phyloP scores from a whole-genome alignment of 2,888 invertebrate genomes.

The Biston stratarius region DNA sequence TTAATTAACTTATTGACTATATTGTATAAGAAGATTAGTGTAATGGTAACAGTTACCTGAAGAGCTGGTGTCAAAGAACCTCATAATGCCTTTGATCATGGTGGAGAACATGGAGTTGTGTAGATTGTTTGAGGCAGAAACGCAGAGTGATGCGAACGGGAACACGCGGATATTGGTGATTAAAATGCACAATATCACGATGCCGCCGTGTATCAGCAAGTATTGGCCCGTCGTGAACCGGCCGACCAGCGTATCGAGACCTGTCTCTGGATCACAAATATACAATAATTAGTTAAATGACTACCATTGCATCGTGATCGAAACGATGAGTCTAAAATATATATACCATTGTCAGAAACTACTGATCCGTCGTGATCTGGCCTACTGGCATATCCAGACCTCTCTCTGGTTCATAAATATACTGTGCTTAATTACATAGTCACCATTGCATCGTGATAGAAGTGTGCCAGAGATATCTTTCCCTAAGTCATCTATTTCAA shows the following conservation, averaged over 20 bases:
- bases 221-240: constrained; percentile 79
- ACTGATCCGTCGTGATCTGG: no score
- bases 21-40: no score
- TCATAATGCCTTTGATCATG: constrained; percentile 80
- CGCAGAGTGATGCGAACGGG: constrained; percentile 88
- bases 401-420: no score
- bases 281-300: no score
- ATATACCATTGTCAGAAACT: not conserved
- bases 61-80: constrained; percentile 95
- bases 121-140: constrained; percentile 88
- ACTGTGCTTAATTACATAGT: no score
- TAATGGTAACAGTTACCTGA: constrained; percentile 71
- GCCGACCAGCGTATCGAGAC: constrained; percentile 71
- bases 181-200: constrained; percentile 83
- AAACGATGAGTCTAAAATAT: not conserved
- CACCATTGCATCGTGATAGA: no score
- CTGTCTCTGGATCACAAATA: constrained; percentile 60
- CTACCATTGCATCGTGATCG: not conserved
- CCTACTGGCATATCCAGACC: not conserved
- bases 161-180: constrained; percentile 88
- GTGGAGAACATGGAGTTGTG: constrained; percentile 90
- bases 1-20: no score
- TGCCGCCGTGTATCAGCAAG: constrained; percentile 87
- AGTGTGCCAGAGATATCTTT: no score
- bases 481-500: no score